Evolutionary conservation across 2,888 invertebrate species (phyloP).

Genomic region (Synergus gifuensis): DNA sequence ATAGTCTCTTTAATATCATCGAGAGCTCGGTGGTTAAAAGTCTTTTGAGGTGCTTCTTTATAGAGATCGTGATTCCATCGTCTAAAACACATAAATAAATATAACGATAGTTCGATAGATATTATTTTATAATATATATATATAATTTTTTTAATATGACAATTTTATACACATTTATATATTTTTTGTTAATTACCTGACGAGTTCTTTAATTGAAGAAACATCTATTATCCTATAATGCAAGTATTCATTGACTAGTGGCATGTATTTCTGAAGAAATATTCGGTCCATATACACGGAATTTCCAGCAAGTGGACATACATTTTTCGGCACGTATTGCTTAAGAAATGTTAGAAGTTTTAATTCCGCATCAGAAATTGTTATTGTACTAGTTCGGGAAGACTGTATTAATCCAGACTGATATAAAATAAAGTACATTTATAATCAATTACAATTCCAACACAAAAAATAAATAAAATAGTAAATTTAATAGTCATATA

Average conservation of each 20-base stretch:
- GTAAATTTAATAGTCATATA: conserved; percentile 72
- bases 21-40: conserved; percentile 85
- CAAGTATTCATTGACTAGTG: conserved; percentile 86
- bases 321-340: conserved; percentile 78
- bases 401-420: conserved; percentile 90
- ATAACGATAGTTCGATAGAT: not conserved
- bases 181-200: conserved; percentile 67
- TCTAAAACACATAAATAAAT: conserved; percentile 73
- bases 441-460: not conserved
- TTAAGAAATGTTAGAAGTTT: conserved; percentile 86
- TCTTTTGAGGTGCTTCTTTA: conserved; percentile 82
- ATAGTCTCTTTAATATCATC: conserved; percentile 93
- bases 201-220: conserved; percentile 91
- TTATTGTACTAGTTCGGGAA: conserved; percentile 84
- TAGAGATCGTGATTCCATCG: conserved; percentile 87
- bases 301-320: conserved; percentile 92
- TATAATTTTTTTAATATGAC: too few species aligned
- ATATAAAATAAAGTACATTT: conserved; percentile 68
- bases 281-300: conserved; percentile 91
- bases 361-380: conserved; percentile 84
- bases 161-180: not conserved
- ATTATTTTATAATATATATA: not conserved
- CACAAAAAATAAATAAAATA: conserved; percentile 8
- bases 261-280: conserved; percentile 92
- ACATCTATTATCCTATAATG: conserved; percentile 97